Evolutionary conservation across 2,888 invertebrate genomes (phyloP).

Genomic region (Parnassius glacialis): DNA sequence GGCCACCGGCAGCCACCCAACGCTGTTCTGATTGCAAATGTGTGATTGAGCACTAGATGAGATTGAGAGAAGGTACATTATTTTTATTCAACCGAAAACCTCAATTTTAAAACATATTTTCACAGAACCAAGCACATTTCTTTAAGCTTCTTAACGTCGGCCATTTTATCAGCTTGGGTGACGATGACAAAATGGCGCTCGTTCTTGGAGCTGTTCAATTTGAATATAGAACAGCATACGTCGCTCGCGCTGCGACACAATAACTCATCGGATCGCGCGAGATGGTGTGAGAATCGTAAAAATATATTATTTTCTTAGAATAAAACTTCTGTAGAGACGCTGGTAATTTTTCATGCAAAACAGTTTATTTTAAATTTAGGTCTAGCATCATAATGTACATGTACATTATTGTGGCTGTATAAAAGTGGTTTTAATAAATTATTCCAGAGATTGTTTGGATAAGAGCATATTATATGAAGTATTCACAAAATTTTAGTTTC

Average conservation of each 20-base stretch:
- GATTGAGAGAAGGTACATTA: no score
- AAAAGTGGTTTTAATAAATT: no score
- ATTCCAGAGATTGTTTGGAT: no score
- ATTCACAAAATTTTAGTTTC: no score
- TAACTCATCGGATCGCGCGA: slow-evolving; percentile 79
- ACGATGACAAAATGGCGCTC: slow-evolving; percentile 74
- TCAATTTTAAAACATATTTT: slow-evolving; percentile 32
- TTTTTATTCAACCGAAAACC: not conserved
- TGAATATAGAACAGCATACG: slow-evolving; percentile 80
- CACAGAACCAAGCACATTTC: slow-evolving; percentile 33
- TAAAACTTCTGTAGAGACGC: slow-evolving; percentile 39
- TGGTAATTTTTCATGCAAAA: not conserved
- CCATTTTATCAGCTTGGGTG: slow-evolving; percentile 62
- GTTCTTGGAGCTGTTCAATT: slow-evolving; percentile 68
- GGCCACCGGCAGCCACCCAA: no score
- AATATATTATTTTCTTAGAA: slow-evolving; percentile 70
- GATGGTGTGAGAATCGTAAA: slow-evolving; percentile 76
- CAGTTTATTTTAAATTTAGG: no score
- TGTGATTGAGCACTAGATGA: no score
- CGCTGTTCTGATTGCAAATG: no score
- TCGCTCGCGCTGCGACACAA: slow-evolving; percentile 71
- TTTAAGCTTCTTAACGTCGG: slow-evolving; percentile 49
- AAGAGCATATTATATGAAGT: no score
- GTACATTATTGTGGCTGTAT: no score
- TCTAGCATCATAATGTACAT: no score